These are phyloP conservation scores for Drosophila azteca DNA, from an alignment of 1,140 invertebrate genomes.

Conservation along the genomic window DNA sequence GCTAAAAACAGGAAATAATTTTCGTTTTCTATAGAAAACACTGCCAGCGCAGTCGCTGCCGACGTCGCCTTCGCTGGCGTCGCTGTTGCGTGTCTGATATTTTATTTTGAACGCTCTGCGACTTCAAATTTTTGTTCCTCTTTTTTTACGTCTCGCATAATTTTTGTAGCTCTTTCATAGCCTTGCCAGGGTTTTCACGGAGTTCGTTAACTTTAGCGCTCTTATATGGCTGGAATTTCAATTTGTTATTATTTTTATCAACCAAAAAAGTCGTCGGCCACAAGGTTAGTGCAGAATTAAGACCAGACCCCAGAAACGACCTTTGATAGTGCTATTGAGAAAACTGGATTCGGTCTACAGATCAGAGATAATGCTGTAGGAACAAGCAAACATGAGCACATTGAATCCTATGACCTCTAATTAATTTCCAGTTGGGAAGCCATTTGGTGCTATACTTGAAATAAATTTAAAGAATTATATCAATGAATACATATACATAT, in stretches of 20 bases:
- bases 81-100: constrained; percentile 43
- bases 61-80: constrained; percentile 8
- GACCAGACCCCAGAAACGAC: neutral
- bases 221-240: constrained; percentile 26
- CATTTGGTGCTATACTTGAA: neutral
- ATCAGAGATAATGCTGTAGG: constrained; percentile 18
- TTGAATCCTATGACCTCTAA: constrained; percentile 43
- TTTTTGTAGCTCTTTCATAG: constrained; percentile 33
- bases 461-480: neutral
- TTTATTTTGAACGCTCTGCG: constrained; percentile 51
- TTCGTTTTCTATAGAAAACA: constrained; percentile 61
- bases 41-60: constrained; percentile 4
- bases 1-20: constrained; percentile 67
- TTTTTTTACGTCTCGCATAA: constrained; percentile 44
- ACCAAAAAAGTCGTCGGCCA: constrained; percentile 20
- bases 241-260: constrained; percentile 48
- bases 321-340: constrained; percentile 24
- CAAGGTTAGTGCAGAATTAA: constrained; percentile 37
- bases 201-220: constrained; percentile 61
- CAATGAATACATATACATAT: neutral
- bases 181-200: constrained; percentile 55
- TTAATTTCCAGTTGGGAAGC: constrained; percentile 11
- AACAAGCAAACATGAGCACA: constrained; percentile 25
- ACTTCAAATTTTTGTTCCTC: constrained; percentile 38
- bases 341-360: constrained; percentile 20